Percentiles rank a stretch among this genome's conserved stretches.
phyloP scores from a whole-genome alignment of 2,113 vertebrate genomes.

The Paraplagusia blochii region DNA sequence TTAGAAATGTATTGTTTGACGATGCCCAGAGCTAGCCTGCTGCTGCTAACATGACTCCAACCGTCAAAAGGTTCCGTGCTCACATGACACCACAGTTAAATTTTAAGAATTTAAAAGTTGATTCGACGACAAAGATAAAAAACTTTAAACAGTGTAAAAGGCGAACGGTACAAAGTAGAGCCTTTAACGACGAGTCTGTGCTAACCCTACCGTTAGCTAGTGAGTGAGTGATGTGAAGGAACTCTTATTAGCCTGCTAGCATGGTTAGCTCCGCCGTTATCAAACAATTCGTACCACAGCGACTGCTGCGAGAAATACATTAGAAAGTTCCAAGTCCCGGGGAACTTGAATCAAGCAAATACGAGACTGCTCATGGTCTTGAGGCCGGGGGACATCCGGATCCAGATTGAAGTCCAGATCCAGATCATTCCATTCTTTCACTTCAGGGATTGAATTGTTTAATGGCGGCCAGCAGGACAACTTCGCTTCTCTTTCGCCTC shows the following conservation, averaged over 20 bases:
- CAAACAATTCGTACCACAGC: too few relatives aligned
- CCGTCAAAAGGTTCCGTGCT: conserved; percentile 25
- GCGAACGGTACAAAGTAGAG: conserved; percentile 57
- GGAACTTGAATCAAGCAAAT: not conserved
- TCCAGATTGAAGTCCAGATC: conserved; percentile 58
- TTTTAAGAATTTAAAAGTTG: conserved; percentile 39
- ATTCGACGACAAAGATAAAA: conserved; percentile 22
- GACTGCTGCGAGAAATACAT: too few relatives aligned
- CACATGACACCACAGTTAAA: conserved; percentile 22
- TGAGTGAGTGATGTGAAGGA: conserved; percentile 61
- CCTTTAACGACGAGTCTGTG: conserved; percentile 37
- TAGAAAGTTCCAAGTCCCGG: too few relatives aligned
- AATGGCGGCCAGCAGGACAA: conserved; percentile 96
- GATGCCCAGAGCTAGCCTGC: conserved; percentile 48
- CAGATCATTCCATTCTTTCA: conserved; percentile 86
- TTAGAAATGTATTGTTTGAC: conserved; percentile 67
- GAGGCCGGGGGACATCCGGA: conserved; percentile 45
- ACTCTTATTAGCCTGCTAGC: conserved; percentile 69
- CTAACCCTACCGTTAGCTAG: conserved; percentile 69
- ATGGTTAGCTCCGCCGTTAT: conserved; percentile 58
- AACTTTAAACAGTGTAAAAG: conserved; percentile 32
- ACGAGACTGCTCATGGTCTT: conserved; percentile 57
- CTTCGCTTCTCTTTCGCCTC: conserved; percentile 74
- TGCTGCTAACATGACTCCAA: conserved; percentile 32
- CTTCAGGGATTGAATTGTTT: conserved; percentile 94